Evolutionary conservation across 2,888 invertebrate genomes (phyloP), one percentile per base, ranked within the genome.

Genomic region (Spodoptera picta): DNA sequence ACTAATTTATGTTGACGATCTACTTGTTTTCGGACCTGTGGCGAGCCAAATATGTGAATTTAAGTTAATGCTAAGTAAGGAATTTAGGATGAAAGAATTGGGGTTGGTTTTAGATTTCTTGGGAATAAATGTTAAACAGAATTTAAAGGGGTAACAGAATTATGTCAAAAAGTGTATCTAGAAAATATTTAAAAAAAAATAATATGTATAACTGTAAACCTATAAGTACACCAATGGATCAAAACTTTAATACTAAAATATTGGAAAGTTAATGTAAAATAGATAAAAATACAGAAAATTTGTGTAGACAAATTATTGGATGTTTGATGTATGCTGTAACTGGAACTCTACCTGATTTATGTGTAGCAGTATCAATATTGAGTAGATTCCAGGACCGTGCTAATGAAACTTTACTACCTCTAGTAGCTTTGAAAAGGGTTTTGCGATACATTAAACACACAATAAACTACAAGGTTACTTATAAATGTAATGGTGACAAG

Each of bases 201-300:
- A 52, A 69, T 41, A 71, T 73, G 73, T 5, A 69, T 36, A 53
- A 72, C 36, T 75, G 71, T 62, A 77, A 77, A 47, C 49, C 27
- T 4, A 67, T 73, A 14, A 50, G 3, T 7, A 70, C 68, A 0
- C 71, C 70, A 36, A 65, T 74, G 56, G 72, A 75, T 36, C 23
- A 14, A 12, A 71, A 78, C 9, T 71, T 73, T 61, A 69, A 76
- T 51, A 19, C 10, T 49, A 69, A 69, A 42, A 50, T 61, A 57
- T 48, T 73, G 36, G 54, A 53, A 36, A 23, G 10, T 48, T 1
- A 51, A 4, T 43, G 46, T 54, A 49, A 14, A 31, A 14, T 1
- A 14, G 12, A 41, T 42, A 42, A 23, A 19, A 43, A 51, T 19
- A 23, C 24, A 24, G 42, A 51, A 49, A 49, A 31, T 2, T 31